Evolutionary conservation across 2,888 invertebrate genomes (phyloP), one percentile per base, ranked within the genome.

Genomic region (Trissolcus japonicus): DNA sequence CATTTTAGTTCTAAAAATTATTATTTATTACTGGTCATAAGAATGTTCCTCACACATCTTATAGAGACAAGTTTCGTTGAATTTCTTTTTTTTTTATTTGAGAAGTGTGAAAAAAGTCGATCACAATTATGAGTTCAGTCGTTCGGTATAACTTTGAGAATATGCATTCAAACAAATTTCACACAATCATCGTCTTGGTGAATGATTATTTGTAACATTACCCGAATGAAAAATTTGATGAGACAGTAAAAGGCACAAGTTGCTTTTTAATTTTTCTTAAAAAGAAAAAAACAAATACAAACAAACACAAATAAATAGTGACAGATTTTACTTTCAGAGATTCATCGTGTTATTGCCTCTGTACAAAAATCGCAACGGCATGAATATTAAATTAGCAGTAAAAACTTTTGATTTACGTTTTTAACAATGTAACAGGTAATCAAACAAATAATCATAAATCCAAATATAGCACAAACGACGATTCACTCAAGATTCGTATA

Each of bases 91-190:
- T 6, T 7, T 35, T 56, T 35, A 7, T 17, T n/a, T n/a, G n/a
- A n/a, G 41, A 56, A 41, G 17, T 56, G 41, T 29, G 17, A 35
- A 17, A 41, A 41, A 41, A 29, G 41, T 56, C 6, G 19, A 56
- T 56, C 40, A 56, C 56, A 56, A 56, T n/a, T 55, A 56, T 41
- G 56, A 55, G 55, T 55, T 56, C 56, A 56, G 40, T 17, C 41
- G 56, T 19, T 56, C 35, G 35, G 14, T 13, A 53, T 35, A 55
- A 55, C 56, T 55, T 55, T 56, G 35, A 35, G 56, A 41, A 19
- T 56, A 56, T 56, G 40, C 56, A 56, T 19, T 41, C 41, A 13
- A 19, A 56, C 56, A 56, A 11, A 41, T 56, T 17, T 56, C 56
- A 54, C 29, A 19, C 41, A 17, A 19, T 56, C 55, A 40, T 11